These are phyloP conservation scores for Enteromius treurensis DNA, from an alignment of 2,797 vertebrate genomes.

Conservation along the genomic window DNA sequence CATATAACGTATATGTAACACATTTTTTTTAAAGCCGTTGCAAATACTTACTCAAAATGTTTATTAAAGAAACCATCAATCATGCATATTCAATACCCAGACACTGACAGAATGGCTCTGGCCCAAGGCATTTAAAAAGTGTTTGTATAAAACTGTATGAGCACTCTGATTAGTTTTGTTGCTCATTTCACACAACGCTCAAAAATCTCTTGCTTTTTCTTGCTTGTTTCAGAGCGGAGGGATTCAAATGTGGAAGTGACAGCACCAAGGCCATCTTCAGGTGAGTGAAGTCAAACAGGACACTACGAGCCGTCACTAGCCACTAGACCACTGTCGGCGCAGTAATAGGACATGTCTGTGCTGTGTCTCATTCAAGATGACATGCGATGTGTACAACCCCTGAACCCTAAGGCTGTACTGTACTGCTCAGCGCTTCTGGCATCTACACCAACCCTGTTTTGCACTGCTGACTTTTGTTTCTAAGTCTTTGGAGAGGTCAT, in stretches of 20 bases:
- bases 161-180: not conserved
- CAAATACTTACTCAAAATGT: not conserved
- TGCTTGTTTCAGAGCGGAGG: constrained; percentile 78
- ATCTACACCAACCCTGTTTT: not conserved
- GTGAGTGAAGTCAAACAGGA: constrained; percentile 67
- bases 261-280: constrained; percentile 90
- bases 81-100: not conserved
- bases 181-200: not conserved
- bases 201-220: not conserved
- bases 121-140: not conserved
- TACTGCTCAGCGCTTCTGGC: not conserved
- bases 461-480: not conserved
- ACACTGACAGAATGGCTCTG: not conserved
- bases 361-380: not conserved
- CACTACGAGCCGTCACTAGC: not conserved
- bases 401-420: not conserved
- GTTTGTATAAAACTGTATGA: not conserved
- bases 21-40: not conserved
- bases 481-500: constrained; percentile 15
- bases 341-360: not conserved
- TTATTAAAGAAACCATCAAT: not conserved
- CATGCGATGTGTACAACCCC: not conserved
- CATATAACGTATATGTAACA: not conserved
- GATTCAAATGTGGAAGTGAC: constrained; percentile 88
- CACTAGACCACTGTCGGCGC: not conserved